Evolutionary conservation across 2,113 vertebrate species (phyloP).

Genomic region (Poecilia latipinna): DNA sequence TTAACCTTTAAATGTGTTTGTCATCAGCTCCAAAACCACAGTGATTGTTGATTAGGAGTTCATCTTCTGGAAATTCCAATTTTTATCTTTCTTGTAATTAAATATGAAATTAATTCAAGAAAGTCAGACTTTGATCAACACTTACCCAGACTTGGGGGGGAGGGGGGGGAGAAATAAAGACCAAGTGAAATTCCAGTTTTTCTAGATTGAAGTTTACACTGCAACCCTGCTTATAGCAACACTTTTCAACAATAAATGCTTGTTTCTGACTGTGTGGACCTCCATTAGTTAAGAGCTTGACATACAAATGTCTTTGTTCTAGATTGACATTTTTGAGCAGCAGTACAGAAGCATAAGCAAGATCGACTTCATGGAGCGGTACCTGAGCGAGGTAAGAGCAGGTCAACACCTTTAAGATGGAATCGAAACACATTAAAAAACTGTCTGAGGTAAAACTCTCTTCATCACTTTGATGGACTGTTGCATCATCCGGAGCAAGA

Average conservation of each 20-base stretch:
- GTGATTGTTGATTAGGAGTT: neutral
- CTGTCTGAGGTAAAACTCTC: neutral
- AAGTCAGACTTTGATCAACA: too few species aligned
- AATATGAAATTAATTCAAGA: too few species aligned
- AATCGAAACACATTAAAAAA: neutral
- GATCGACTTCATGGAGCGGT: conserved; percentile 86
- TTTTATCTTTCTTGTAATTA: too few species aligned
- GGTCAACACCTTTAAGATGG: neutral
- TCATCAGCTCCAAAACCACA: neutral
- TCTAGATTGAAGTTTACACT: too few species aligned
- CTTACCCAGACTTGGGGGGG: too few species aligned
- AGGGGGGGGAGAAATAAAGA: too few species aligned
- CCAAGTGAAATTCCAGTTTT: too few species aligned
- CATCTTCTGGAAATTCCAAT: neutral
- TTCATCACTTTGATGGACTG: too few species aligned
- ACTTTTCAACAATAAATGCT: too few species aligned
- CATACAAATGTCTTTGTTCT: conserved; percentile 12
- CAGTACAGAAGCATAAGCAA: conserved; percentile 84
- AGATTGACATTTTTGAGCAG: conserved; percentile 86
- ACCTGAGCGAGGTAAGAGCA: conserved; percentile 79
- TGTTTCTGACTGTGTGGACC: too few species aligned
- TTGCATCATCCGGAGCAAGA: neutral
- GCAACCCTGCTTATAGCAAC: too few species aligned
- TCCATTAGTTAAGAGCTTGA: neutral
- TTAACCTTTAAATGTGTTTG: neutral